A percentile compares a stretch with the other conserved stretches of the same genome.
Conservation (phyloP, 2,888 invertebrate species). For the Galeruca laticollis region DNA sequence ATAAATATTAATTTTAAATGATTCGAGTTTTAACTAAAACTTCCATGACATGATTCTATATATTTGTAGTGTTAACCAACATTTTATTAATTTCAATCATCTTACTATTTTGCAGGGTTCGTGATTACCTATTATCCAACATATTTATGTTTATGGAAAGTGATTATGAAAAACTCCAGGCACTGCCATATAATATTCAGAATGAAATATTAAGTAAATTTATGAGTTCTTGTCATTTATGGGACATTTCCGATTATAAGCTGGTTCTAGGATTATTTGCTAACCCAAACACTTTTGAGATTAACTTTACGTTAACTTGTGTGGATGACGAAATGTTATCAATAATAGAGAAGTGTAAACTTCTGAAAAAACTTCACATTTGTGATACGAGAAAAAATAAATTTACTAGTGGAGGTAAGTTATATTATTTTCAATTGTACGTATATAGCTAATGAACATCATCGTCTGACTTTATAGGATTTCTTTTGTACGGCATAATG, state of each 20-base stretch:
- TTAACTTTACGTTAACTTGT: conserved; percentile 58
- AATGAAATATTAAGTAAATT: conserved; percentile 36
- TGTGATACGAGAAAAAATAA: conserved; percentile 48
- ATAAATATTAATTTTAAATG: no score
- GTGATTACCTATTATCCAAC: no score
- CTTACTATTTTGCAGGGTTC: no score
- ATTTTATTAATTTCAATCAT: no score
- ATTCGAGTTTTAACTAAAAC: no score
- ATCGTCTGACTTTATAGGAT: no score
- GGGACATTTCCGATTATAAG: conserved; percentile 53
- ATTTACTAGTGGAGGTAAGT: conserved; percentile 53
- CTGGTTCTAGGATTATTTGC: conserved; percentile 53
- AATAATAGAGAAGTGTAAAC: conserved; percentile 53
- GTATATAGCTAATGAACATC: no score
- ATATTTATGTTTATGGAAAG: no score
- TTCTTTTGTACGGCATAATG: background rate
- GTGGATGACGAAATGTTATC: conserved; percentile 60
- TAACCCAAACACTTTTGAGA: conserved; percentile 54
- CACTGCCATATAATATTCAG: no score
- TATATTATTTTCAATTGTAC: conserved; percentile 10
- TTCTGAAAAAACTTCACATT: conserved; percentile 57
- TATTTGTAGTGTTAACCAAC: no score
- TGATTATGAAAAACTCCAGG: no score
- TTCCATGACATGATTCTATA: no score
- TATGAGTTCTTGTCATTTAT: conserved; percentile 51